These are phyloP conservation scores for Brachycybe producta DNA, from an alignment of 2,888 invertebrate species.

Conservation along the genomic window DNA sequence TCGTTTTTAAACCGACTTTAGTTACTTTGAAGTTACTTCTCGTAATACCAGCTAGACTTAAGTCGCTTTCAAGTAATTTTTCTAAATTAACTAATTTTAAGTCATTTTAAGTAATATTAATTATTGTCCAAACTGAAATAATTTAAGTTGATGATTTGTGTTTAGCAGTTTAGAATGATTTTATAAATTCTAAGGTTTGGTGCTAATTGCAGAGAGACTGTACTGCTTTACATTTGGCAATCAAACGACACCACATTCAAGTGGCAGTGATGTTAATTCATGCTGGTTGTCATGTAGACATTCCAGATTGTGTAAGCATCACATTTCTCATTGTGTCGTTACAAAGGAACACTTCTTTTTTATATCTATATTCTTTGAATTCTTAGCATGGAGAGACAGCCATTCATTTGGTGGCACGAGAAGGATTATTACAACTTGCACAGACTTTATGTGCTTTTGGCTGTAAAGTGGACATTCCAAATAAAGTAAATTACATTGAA, in stretches of 20 bases:
- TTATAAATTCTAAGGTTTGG: no score
- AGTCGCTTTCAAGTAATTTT: no score
- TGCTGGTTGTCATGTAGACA: slow-evolving; percentile 46
- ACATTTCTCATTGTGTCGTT: slow-evolving; percentile 2
- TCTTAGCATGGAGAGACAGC: slow-evolving; percentile 45
- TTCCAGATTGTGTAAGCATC: slow-evolving; percentile 39
- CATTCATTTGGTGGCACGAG: slow-evolving; percentile 45
- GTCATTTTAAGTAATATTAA: no score
- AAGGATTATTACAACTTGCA: slow-evolving; percentile 43
- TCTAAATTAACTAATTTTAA: no score
- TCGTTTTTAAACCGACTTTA: no score
- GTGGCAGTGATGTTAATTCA: slow-evolving; percentile 47
- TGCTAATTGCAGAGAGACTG: slow-evolving; percentile 34
- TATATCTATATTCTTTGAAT: slow-evolving; percentile 19
- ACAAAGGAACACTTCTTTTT: neutral
- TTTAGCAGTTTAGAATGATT: no score
- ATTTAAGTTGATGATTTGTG: no score
- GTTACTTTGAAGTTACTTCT: no score
- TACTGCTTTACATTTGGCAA: slow-evolving; percentile 48
- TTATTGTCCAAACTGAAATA: no score
- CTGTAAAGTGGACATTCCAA: slow-evolving; percentile 48
- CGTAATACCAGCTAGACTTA: no score
- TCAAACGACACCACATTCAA: slow-evolving; percentile 42
- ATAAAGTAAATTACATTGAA: slow-evolving; percentile 34
- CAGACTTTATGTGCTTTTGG: slow-evolving; percentile 47